A percentile compares a stretch with the other conserved stretches of the same genome.
Evolutionary conservation across 53 echinoderm and acorn worm species (phyloP).

Genomic region (Echinarachnius parma): DNA sequence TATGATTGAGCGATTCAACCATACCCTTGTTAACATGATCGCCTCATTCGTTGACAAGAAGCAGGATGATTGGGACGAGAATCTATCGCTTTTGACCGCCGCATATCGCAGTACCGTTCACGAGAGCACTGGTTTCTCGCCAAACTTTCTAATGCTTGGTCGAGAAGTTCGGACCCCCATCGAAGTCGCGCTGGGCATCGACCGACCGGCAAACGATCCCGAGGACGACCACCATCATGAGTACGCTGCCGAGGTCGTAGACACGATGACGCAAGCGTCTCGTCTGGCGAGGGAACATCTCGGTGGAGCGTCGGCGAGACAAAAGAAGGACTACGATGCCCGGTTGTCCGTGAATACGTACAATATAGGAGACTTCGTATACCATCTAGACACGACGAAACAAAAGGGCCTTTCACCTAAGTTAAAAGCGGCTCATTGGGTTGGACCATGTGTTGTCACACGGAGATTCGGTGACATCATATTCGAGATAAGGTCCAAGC

Average conservation of each 20-base stretch:
- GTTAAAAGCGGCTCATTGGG: conserved; percentile 48
- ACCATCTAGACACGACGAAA: conserved; percentile 41
- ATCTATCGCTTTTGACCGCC: conserved; percentile 59
- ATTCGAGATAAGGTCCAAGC: conserved; percentile 34
- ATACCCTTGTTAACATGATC: conserved; percentile 52
- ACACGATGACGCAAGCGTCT: conserved; percentile 20
- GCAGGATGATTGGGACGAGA: conserved; percentile 52
- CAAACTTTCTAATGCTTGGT: conserved; percentile 64
- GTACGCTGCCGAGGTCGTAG: conserved; percentile 17
- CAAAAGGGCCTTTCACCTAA: conserved; percentile 50
- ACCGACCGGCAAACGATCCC: too few species aligned
- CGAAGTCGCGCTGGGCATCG: conserved; percentile 1
- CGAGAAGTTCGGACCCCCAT: conserved; percentile 52
- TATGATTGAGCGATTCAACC: conserved; percentile 60
- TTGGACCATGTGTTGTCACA: conserved; percentile 54
- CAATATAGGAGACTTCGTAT: conserved; percentile 44
- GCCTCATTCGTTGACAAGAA: conserved; percentile 46
- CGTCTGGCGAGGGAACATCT: conserved; percentile 44
- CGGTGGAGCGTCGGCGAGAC: not conserved
- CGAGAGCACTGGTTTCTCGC: conserved; percentile 50
- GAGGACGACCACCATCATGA: not conserved
- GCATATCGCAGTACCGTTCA: conserved; percentile 60
- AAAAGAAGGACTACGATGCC: conserved; percentile 49
- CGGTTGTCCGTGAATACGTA: conserved; percentile 24
- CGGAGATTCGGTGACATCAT: conserved; percentile 46